These are phyloP conservation scores for Anabacerthia variegaticeps DNA, from an alignment of 2,797 vertebrate species.

Conservation along the genomic window DNA sequence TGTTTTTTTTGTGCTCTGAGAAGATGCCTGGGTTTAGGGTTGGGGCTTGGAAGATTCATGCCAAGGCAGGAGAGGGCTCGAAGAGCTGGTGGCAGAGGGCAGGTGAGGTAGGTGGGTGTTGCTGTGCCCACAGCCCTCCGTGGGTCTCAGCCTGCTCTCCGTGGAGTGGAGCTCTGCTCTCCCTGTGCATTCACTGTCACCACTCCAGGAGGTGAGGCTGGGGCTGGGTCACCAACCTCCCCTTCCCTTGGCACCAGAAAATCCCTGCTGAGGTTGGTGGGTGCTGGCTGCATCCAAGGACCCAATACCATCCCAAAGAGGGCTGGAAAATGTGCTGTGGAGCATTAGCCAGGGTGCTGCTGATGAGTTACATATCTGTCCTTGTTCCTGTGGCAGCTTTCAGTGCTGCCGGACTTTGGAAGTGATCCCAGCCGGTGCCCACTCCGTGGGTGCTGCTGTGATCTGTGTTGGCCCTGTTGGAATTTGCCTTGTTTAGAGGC, in stretches of 20 bases:
- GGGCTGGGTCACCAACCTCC: neutral
- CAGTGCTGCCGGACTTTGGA: neutral
- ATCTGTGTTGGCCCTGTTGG: fast-evolving
- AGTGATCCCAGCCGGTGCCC: neutral
- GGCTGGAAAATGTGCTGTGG: neutral
- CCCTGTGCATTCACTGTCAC: fast-evolving
- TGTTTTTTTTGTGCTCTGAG: neutral
- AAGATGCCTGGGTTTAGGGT: fast-evolving
- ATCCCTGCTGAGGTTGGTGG: neutral
- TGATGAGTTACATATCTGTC: fast-evolving
- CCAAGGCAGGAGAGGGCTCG: neutral
- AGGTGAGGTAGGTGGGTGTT: neutral
- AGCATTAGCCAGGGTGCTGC: fast-evolving
- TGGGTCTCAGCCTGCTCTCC: neutral
- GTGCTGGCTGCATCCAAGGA: neutral
- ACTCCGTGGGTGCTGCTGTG: neutral
- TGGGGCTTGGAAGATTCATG: neutral
- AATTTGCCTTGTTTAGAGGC: fast-evolving
- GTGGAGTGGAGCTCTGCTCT: fast-evolving
- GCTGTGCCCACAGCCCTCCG: neutral
- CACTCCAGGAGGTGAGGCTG: fast-evolving
- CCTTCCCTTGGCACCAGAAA: neutral
- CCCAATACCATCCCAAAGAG: fast-evolving
- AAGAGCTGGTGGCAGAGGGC: neutral
- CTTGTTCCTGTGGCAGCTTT: neutral